Evolutionary conservation across 2,888 invertebrate species (phyloP), one percentile per base, ranked within the genome.

Genomic region (Ormyrus thymus): DNA sequence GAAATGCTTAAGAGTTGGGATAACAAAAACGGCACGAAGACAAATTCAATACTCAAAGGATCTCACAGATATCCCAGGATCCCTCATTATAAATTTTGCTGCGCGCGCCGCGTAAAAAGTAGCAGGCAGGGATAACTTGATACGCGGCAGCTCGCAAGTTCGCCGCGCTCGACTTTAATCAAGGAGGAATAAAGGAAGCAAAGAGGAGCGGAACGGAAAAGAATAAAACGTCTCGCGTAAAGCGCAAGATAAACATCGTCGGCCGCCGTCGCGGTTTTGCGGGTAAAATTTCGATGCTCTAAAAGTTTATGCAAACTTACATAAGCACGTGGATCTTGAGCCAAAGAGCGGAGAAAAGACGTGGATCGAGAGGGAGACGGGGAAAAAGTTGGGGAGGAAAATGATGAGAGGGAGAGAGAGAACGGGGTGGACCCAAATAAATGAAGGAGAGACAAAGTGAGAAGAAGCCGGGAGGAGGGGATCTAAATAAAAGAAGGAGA

Each of bases 291-390:
- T 70, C 64, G 70, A 64, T 65, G 70, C 64, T 45, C 55, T 64
- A 50, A 76, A 70, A 70, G 70, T 70, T 76, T 70, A 76, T 70
- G 76, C 58, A 76, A 76, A 76, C 56, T 70, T 56, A 48, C 53
- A 51, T 51, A 61, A 45, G 53, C 64, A 29, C 55, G 46, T 29
- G 64, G 46, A 64, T 53, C 68, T 13, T 1, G 43, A 9, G 43
- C 29, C 55, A 9, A 10, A 5, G 43, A 15, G 46, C 9, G 46
- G 56, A 45, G 46, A 43, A 46, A 53, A 1, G 13, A 5, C 13
- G 13, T 7, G 4, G 56, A 7, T 13, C 10, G 11, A 4, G 13
- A 43, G 58, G 56, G 15, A 58, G 50, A 74, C 11, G 10, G 29
- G n/a, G 53, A 48, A 13, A 51, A 15, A 58, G 45, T 56, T 6